phyloP scores from a whole-genome alignment of 30 jellyfish, hydroid and myxozoan species.

The Mastigias papua region DNA sequence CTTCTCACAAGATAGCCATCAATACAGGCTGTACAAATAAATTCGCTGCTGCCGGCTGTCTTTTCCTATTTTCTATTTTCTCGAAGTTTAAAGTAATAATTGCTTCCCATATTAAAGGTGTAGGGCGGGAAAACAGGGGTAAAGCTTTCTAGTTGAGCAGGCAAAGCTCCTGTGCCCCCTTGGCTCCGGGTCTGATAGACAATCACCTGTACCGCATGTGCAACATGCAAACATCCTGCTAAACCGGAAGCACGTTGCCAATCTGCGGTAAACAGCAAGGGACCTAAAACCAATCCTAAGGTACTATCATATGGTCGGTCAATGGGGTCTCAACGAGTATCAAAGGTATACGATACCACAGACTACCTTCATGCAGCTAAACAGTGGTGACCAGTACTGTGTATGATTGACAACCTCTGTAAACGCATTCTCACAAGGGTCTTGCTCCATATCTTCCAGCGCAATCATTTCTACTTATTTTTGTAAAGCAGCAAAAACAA shows the following conservation, averaged over 20 bases:
- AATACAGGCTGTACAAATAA: no score
- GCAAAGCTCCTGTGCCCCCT: no score
- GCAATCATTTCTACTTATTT: background rate
- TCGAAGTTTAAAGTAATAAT: no score
- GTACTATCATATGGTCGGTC: background rate
- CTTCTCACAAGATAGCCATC: no score
- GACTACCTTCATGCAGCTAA: constrained; percentile 1
- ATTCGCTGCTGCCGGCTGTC: no score
- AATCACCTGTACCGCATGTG: background rate
- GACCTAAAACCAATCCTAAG: background rate
- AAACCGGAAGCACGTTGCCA: background rate
- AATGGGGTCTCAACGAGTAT: background rate
- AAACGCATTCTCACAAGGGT: background rate
- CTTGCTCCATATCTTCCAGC: background rate
- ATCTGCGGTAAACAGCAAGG: background rate
- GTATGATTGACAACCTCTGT: background rate
- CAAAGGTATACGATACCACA: background rate
- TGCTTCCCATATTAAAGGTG: no score
- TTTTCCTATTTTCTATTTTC: no score
- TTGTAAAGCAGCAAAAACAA: background rate
- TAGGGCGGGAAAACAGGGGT: no score
- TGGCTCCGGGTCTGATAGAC: no score
- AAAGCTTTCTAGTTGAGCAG: no score
- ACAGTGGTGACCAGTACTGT: background rate
- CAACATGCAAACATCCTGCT: background rate